phyloP scores from a whole-genome alignment of 2,113 vertebrate genomes.

The Percina caprodes region DNA sequence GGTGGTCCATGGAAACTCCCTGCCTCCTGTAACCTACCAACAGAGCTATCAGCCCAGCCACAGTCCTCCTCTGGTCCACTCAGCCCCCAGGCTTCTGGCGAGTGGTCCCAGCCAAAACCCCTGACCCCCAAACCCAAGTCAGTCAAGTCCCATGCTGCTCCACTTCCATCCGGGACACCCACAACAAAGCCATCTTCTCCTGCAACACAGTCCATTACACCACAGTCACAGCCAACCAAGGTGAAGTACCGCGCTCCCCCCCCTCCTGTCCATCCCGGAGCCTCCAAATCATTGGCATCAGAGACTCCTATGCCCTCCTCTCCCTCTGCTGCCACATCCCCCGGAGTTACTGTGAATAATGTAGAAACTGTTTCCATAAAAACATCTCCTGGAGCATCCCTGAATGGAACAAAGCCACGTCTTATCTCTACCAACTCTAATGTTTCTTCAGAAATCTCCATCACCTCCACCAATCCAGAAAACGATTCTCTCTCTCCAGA shows the following conservation, averaged over 20 bases:
- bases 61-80: conserved; percentile 14
- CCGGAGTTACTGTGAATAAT: not conserved
- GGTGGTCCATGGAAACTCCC: not conserved
- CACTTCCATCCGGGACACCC: conserved; percentile 45
- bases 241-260: conserved; percentile 71
- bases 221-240: conserved; percentile 40
- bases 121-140: conserved; percentile 55
- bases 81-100: conserved; percentile 14
- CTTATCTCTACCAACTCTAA: conserved; percentile 20
- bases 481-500: conserved; percentile 11
- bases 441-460: conserved; percentile 34
- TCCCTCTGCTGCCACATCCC: conserved; percentile 23
- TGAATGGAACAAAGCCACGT: conserved; percentile 54
- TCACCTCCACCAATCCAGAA: conserved; percentile 1
- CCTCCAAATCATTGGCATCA: not conserved
- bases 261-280: conserved; percentile 55
- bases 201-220: not conserved
- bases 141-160: conserved; percentile 65
- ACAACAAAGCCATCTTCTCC: conserved; percentile 11
- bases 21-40: not conserved
- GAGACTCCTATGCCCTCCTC: conserved; percentile 38
- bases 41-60: conserved; percentile 14
- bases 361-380: conserved; percentile 25
- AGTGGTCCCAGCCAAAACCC: conserved; percentile 19
- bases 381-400: conserved; percentile 20